Conservation (phyloP, 2,113 vertebrate genomes). For the Dasyprocta punctata region DNA sequence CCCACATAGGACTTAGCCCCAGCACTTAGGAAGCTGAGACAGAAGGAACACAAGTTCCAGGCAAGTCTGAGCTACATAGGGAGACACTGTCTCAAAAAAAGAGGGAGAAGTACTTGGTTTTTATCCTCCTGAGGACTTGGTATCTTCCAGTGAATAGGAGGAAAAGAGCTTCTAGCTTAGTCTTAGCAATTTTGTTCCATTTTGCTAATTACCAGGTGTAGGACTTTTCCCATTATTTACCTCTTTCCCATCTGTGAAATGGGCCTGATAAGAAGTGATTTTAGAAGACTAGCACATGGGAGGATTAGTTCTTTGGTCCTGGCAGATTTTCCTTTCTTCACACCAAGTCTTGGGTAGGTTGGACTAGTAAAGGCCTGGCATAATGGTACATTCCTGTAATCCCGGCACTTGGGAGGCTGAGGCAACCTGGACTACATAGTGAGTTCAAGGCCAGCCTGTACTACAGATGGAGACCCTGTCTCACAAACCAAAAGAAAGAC, state of each 20-base stretch:
- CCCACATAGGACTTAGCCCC: not conserved
- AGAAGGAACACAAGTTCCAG: not conserved
- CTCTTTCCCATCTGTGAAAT: slow-evolving; percentile 58
- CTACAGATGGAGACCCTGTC: not conserved
- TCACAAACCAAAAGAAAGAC: not conserved
- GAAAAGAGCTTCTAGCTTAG: not conserved
- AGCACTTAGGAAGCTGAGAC: not conserved
- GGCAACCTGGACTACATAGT: not conserved
- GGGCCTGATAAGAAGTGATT: not conserved
- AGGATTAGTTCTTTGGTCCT: not conserved
- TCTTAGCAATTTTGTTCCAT: not conserved
- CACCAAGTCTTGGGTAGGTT: not conserved
- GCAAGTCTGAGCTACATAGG: not conserved
- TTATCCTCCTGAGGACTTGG: not conserved
- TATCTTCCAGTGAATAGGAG: not conserved
- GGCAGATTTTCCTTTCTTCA: slow-evolving; percentile 18
- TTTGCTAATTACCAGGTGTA: not conserved
- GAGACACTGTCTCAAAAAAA: not conserved
- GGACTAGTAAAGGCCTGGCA: not conserved
- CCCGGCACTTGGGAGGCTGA: not conserved
- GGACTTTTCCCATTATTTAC: not conserved
- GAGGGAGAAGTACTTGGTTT: not conserved
- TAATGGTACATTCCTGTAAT: not conserved
- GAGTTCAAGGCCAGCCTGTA: too few relatives aligned
- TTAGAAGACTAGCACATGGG: not conserved